Evolutionary conservation across 2,797 vertebrate genomes (phyloP).

Genomic region (Falco biarmicus): DNA sequence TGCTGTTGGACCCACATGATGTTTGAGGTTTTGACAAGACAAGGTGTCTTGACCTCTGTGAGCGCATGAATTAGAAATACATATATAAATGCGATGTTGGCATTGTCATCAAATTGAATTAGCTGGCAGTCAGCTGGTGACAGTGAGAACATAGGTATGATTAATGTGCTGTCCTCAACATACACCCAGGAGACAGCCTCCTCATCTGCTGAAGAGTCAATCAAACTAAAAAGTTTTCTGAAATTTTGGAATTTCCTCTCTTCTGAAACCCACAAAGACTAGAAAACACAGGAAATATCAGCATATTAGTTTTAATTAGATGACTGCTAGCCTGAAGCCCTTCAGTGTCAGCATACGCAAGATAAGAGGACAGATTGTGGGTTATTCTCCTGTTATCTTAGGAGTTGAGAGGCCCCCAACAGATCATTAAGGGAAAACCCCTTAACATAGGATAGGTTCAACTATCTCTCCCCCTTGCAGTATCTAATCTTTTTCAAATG

Average conservation of each 20-base stretch:
- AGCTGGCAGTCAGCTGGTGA: not conserved
- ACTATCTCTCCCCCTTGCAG: not conserved
- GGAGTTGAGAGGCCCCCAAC: not conserved
- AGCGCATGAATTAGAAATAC: not conserved
- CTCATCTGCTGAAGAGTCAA: not conserved
- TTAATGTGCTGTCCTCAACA: not conserved
- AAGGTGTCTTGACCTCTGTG: not conserved
- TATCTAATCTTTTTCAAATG: conserved; percentile 58
- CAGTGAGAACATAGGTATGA: not conserved
- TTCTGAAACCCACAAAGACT: not conserved
- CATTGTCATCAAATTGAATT: not conserved
- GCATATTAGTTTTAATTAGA: not conserved
- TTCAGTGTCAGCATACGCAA: not conserved
- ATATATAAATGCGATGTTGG: not conserved
- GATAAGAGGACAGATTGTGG: conserved; percentile 11
- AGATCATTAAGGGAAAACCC: conserved; percentile 45
- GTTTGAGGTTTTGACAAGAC: not conserved
- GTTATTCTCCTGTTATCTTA: conserved; percentile 29
- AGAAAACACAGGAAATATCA: conserved; percentile 5
- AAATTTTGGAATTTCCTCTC: not conserved
- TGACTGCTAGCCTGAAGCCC: not conserved
- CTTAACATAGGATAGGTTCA: conserved; percentile 21
- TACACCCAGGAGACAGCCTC: not conserved
- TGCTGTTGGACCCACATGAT: not conserved
- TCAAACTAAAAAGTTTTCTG: not conserved